Base-by-base conservation (phyloP, 2,888 invertebrate genomes). In the Mythimna lalbum region DNA sequence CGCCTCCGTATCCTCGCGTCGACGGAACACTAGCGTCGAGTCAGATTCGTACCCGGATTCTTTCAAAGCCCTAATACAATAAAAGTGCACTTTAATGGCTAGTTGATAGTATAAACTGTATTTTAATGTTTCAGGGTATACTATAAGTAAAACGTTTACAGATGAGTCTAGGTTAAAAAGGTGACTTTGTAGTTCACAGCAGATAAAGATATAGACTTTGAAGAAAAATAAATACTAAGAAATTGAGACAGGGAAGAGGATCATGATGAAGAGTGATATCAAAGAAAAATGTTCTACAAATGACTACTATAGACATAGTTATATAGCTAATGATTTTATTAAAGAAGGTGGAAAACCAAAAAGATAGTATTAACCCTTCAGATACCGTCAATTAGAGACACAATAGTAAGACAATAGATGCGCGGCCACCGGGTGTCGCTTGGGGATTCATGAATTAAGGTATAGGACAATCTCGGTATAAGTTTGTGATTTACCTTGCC, bases 31-130 rank as follows among this genome's bases (percentile, higher is more conserved):
- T 71, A 99, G 95, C 56, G 98, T 98, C 9, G 98, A 98, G 93
- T 99, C 99, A 84, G 98, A 98, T 91, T 98, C 98, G 93, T 99
- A 99, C 21, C 98, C 98, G 21, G 98, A 98, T 91, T 98, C 98
- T 93, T 98, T 98, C 65, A 98, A 95, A 62, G 98, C 98, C 93
- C 98, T 98, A 89, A 0, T 59, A 76, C 19, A 62, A 27, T 31
- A 63, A 60, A 36, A 31, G 10, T 12, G 12, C 2, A 43, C 17
- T 17, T 23, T 0, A 27, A 33, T 47, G 17, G 1, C 21, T 57
- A 39, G 21, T 21, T 59, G 23, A 1, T 0, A 19, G 43, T 17
- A 43, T n/a, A 43, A 43, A 17, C 6, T 43, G 4, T 43, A 14
- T 7, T n/a, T n/a, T 17, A 56, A 4, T 36, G 14, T 62, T 6